Evolutionary conservation across 1,140 invertebrate species (phyloP).

Genomic region (Bemisia tabaci): DNA sequence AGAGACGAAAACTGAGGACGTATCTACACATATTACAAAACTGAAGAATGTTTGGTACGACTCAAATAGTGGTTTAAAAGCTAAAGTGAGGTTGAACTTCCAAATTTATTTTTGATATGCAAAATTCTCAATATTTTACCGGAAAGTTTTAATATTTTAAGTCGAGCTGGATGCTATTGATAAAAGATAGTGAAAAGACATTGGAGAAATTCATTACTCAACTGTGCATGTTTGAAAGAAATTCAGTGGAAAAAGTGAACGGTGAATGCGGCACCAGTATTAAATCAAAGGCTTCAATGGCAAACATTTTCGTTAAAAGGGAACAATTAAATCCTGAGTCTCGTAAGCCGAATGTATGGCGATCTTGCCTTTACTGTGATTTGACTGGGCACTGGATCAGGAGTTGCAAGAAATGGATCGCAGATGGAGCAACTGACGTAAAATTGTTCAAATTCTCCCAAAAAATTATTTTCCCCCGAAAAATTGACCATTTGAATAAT

Average conservation of each 20-base stretch:
- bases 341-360: conserved; percentile 19
- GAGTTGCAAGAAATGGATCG: conserved; percentile 23
- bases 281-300: too few species aligned
- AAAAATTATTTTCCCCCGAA: too few species aligned
- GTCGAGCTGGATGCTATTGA: conserved; percentile 24
- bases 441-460: too few species aligned
- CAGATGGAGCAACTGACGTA: too few species aligned
- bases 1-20: conserved; percentile 23
- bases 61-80: conserved; percentile 23
- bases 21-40: conserved; percentile 25
- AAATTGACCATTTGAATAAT: too few species aligned
- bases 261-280: neutral
- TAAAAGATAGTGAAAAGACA: conserved; percentile 20
- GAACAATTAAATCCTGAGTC: conserved; percentile 17
- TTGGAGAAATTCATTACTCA: conserved; percentile 21
- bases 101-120: conserved; percentile 22
- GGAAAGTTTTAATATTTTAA: conserved; percentile 20
- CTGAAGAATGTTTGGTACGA: conserved; percentile 27
- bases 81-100: conserved; percentile 17
- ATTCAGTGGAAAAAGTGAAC: conserved; percentile 10
- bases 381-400: conserved; percentile 20
- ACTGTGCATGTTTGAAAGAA: conserved; percentile 21
- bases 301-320: conserved; percentile 8
- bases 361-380: neutral
- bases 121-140: conserved; percentile 23